Base-by-base conservation (phyloP, 2,113 vertebrate genomes). In the Aviceda subcristata region DNA sequence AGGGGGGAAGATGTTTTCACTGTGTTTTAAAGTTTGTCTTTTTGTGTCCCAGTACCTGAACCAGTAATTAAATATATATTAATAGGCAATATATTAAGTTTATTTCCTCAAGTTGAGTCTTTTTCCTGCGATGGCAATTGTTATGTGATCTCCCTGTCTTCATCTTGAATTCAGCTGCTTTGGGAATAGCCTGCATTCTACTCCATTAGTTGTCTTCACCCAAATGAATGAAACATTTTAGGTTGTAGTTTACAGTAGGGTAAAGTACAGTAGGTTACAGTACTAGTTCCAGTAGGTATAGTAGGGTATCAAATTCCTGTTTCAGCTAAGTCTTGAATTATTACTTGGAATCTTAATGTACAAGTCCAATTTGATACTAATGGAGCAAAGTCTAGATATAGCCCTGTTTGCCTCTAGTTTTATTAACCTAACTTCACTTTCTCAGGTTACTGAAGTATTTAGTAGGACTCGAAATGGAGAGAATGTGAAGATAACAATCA, bases 381-480 rank as follows among this genome's bases (percentile, higher is more conserved):
- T 72, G 57, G 62, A 41, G 27, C 16, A 32, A 69, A 74, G 19
- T 62, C 36, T 39, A 72, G 43, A 12, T 36, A 22, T 6, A 90
- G n/a, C 20, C 7, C 13, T 48, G 15, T 41, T 89, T 73, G 46
- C 72, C 48, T 86, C 9, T 29, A 27, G 39, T 69, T 94, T 53
- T 76, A 23, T 59, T 80, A 39, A 86, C 32, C 23, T 30, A 14
- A 13, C 60, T 88, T 48, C 9, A 6, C 43, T 55, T 88, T 86
- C 67, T 60, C 79, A 99, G 99, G 98, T 99, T 62, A 99, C 99
- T 0, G 98, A 99, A 43, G 96, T 99, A 19, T 79, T 97, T 15
- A 99, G 99, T 46, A 98, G 98, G 88, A 99, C 99, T 12, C 98
- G 98, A 38, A 98, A 97, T 34, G 98, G 98, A 66, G 99, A 99